These are phyloP conservation scores for Potamarius usumacintae DNA, from an alignment of 2,113 vertebrate species.

Conservation along the genomic window DNA sequence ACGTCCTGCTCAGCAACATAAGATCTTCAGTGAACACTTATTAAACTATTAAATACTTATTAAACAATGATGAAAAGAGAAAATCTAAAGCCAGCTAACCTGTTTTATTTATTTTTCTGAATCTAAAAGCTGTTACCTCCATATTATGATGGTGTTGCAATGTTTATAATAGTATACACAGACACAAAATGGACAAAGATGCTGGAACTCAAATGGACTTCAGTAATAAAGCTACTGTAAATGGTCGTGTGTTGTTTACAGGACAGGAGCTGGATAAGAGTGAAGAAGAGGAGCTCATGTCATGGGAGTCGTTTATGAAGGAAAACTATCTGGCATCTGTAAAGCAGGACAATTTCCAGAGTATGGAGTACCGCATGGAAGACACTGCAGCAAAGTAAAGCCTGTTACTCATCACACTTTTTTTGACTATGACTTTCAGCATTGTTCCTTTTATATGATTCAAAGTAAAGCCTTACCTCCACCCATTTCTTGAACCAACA, in stretches of 20 bases:
- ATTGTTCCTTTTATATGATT: neutral
- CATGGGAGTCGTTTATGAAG: slow-evolving; percentile 90
- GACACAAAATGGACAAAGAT: neutral
- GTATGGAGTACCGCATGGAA: slow-evolving; percentile 76
- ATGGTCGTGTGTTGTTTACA: slow-evolving; percentile 52
- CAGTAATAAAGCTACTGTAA: neutral
- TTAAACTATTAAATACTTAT: neutral
- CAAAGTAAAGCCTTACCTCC: neutral
- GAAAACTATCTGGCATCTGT: slow-evolving; percentile 83
- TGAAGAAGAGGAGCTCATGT: slow-evolving; percentile 84
- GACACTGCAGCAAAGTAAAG: slow-evolving; percentile 83
- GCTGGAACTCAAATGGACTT: neutral
- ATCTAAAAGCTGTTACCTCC: neutral
- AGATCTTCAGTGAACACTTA: slow-evolving; percentile 81
- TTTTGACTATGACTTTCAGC: neutral
- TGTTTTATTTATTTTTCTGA: neutral
- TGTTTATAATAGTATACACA: neutral
- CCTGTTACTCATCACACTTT: neutral
- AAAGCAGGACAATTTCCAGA: slow-evolving; percentile 74
- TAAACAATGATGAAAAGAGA: neutral
- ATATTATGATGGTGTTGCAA: neutral
- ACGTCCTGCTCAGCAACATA: slow-evolving; percentile 52
- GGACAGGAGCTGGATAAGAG: slow-evolving; percentile 77
- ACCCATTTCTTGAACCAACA: neutral
- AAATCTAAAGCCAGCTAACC: neutral